Evolutionary conservation across 2,797 vertebrate species (phyloP), one percentile per base, ranked within the genome.

Genomic region (Benthosema pterotum): DNA sequence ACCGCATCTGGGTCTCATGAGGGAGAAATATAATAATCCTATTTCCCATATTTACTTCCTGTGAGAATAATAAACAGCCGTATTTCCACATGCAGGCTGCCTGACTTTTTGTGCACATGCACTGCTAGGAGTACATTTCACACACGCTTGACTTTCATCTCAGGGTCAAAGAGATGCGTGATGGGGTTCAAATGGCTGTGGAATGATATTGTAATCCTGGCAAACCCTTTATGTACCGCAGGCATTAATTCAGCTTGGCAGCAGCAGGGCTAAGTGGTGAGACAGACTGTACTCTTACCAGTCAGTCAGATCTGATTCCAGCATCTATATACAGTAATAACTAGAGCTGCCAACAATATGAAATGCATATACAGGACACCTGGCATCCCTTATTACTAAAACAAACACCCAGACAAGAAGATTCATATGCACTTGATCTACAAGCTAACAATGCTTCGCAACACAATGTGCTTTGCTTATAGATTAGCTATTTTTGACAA

Each of bases 1-100:
- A 64, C 56, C 57, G 69, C 11, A 67, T 78, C 72, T 50, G 38
- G 63, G 55, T 82, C 74, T 73, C 54, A 47, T 66, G 75, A 80
- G 76, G 52, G n/a, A 51, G 49, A 38, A 38, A 38, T 25, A 25
- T 25, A 38, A 38, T 9, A 9, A 38, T 38, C 32, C 32, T 17
- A 48, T 52, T 71, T 60, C 42, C 57, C 18, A 52, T 2, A 9
- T 60, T 67, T 22, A 16, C 12, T 74, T 57, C 32, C 32, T 53
- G 17, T 59, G 65, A 63, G 71, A 65, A 63, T 19, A 15, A 5
- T 38, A 52, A 75, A 69, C 42, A 60, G 38, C 55, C 52, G 25
- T 54, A 52, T 65, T 74, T 69, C 46, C 57, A 63, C 59, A 70
- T 72, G 54, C 46, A 55, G 55, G 54, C 46, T 57, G 55, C 19